Percentiles rank a stretch among this genome's conserved stretches.
These are phyloP conservation scores for Miltochrista miniata DNA, from an alignment of 2,888 invertebrate genomes.

Conservation along the genomic window DNA sequence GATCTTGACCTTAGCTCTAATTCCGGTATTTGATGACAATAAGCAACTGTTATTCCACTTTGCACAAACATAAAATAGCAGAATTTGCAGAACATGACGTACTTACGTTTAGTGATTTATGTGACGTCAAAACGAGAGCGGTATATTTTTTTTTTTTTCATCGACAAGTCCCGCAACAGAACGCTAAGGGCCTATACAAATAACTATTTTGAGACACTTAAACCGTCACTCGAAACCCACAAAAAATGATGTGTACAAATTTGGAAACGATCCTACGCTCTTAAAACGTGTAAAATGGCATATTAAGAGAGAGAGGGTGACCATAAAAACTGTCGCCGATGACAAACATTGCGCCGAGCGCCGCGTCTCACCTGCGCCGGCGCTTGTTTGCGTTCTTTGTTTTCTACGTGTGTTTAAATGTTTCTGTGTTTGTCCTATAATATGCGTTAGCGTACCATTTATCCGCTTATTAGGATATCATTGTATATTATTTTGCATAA, in stretches of 20 bases:
- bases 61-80: too few relatives aligned
- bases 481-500: neutral
- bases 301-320: slow-evolving; percentile 40
- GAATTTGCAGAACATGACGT: too few relatives aligned
- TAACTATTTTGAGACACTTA: slow-evolving; percentile 73
- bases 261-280: slow-evolving; percentile 62
- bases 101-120: neutral
- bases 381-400: neutral
- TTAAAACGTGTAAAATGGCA: slow-evolving; percentile 71
- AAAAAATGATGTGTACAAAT: slow-evolving; percentile 70
- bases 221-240: slow-evolving; percentile 64
- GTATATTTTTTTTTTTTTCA: slow-evolving; percentile 58
- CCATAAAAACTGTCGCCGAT: slow-evolving; percentile 28
- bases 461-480: neutral
- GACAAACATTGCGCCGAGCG: slow-evolving; percentile 28
- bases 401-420: neutral
- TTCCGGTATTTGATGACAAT: too few relatives aligned
- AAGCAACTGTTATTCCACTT: too few relatives aligned
- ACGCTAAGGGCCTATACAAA: slow-evolving; percentile 71
- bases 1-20: too few relatives aligned
- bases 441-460: too few relatives aligned
- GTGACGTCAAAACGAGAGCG: neutral
- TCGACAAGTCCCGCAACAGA: slow-evolving; percentile 42
- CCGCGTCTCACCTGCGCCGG: slow-evolving; percentile 5
- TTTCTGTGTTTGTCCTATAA: too few relatives aligned